Conservation (phyloP, 2,113 vertebrate species). For the Grammomys dolichurus region DNA sequence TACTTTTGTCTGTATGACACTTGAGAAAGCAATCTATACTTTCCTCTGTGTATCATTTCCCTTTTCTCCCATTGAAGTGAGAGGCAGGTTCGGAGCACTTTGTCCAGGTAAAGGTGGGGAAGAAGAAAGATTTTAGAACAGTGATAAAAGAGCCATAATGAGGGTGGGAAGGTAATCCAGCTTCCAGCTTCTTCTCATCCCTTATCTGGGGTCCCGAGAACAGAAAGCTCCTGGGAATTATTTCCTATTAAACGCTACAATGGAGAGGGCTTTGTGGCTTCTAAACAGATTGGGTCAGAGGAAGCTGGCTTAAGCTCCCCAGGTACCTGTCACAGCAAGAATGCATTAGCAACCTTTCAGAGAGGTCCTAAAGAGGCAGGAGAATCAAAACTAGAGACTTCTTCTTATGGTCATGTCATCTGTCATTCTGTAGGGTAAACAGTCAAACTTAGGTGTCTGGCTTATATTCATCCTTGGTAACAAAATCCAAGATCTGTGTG, state of each 20-base stretch:
- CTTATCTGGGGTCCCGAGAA: neutral
- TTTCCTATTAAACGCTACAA: neutral
- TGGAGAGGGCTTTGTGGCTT: neutral
- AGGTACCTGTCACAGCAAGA: neutral
- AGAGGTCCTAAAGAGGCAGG: neutral
- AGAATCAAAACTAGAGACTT: neutral
- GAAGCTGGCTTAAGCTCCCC: neutral
- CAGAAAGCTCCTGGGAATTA: neutral
- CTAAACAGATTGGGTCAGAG: neutral
- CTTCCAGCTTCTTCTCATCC: neutral
- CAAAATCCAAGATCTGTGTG: neutral
- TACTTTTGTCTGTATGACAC: conserved; percentile 40
- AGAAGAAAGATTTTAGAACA: conserved; percentile 19
- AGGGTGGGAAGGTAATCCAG: neutral
- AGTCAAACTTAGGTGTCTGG: neutral
- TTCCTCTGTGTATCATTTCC: conserved; percentile 26
- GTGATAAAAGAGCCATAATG: neutral
- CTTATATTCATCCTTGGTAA: neutral
- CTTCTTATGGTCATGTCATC: neutral
- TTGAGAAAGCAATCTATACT: conserved; percentile 13
- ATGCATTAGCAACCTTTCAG: neutral
- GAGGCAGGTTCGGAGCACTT: neutral
- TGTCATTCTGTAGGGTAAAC: neutral
- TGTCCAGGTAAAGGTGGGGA: neutral
- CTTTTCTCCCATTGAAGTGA: neutral